Percentiles rank a stretch among this genome's conserved stretches.
phyloP scores from a whole-genome alignment of 2,113 vertebrate species.

The Zeus faber region DNA sequence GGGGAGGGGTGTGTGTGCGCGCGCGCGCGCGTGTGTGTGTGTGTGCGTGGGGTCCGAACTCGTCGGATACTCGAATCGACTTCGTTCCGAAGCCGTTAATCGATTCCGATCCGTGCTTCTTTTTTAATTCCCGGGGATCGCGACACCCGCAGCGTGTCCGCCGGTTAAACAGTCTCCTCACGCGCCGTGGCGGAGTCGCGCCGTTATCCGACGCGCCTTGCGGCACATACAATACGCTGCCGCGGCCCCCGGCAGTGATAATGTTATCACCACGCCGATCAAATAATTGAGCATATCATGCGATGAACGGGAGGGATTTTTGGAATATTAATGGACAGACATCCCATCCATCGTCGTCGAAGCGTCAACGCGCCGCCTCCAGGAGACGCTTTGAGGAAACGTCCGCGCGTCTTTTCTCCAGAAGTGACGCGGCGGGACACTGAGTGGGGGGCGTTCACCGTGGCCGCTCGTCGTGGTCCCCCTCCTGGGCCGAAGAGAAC shows the following conservation, averaged over 20 bases:
- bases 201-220: background rate
- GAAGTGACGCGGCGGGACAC: too few species aligned
- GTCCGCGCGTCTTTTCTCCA: too few species aligned
- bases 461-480: too few species aligned
- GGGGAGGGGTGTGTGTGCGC: background rate
- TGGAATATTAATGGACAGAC: background rate
- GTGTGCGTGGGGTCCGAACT: background rate
- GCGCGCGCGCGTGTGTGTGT: background rate
- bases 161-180: background rate
- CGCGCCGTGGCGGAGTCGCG: background rate
- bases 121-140: background rate
- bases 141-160: background rate
- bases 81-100: background rate
- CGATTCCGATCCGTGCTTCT: slow-evolving; percentile 3
- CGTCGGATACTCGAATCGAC: background rate
- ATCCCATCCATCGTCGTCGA: too few species aligned
- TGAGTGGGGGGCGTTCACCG: too few species aligned
- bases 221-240: too few species aligned
- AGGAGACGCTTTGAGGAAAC: too few species aligned
- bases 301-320: background rate
- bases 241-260: background rate
- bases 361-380: too few species aligned
- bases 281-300: background rate
- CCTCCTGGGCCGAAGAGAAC: background rate
- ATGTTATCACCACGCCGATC: slow-evolving; percentile 12